Evolutionary conservation across 2,888 invertebrate species (phyloP).

Genomic region (Platerodrilus igneus): DNA sequence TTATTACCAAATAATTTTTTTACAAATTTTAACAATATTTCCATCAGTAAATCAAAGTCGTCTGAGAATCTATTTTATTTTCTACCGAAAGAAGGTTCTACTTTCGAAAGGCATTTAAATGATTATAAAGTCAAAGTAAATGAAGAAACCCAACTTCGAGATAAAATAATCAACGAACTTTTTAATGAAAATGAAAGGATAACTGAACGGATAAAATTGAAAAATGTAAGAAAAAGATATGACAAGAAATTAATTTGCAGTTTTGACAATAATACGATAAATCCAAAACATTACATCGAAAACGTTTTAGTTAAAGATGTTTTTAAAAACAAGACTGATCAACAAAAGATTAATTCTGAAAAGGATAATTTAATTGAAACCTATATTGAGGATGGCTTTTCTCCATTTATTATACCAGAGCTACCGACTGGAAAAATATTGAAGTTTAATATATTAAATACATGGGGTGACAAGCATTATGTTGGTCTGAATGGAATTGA

Average conservation of each 20-base stretch:
- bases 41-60: slow-evolving; percentile 35
- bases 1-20: too few species aligned
- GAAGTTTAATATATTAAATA: slow-evolving; percentile 63
- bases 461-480: slow-evolving; percentile 78
- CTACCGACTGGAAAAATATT: slow-evolving; percentile 65
- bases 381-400: slow-evolving; percentile 9
- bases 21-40: slow-evolving; percentile 1
- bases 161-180: slow-evolving; percentile 41
- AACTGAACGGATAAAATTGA: slow-evolving; percentile 25
- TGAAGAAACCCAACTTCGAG: slow-evolving; percentile 40
- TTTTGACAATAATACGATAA: slow-evolving; percentile 19
- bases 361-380: slow-evolving; percentile 8
- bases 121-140: slow-evolving; percentile 39
- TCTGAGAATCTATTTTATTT: slow-evolving; percentile 28
- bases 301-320: too few species aligned
- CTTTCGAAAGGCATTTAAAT: slow-evolving; percentile 23
- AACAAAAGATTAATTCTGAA: not conserved
- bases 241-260: slow-evolving; percentile 12
- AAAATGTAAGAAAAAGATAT: slow-evolving; percentile 1
- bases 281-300: too few species aligned
- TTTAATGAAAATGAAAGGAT: slow-evolving; percentile 39
- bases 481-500: slow-evolving; percentile 77
- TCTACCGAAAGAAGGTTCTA: not conserved
- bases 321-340: slow-evolving; percentile 2
- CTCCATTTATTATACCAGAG: slow-evolving; percentile 67